Conservation (phyloP, 2,113 vertebrate species). For the Forbesichthys agassizii region DNA sequence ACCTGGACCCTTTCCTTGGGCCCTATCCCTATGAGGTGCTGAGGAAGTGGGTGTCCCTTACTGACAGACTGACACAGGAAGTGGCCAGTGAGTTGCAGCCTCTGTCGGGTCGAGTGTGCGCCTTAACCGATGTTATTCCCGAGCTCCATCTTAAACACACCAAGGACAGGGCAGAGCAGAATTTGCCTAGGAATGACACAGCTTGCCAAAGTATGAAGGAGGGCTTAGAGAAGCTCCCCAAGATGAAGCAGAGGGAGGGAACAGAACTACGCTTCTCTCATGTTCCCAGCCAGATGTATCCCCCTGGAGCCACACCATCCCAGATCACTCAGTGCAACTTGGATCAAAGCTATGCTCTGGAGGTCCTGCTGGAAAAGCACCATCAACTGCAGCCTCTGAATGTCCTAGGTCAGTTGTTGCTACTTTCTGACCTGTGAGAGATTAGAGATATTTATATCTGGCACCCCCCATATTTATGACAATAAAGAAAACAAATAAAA, state of each 20-base stretch:
- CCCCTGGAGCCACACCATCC: conserved; percentile 85
- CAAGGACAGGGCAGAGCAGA: conserved; percentile 81
- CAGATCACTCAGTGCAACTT: conserved; percentile 92
- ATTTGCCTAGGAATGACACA: conserved; percentile 78
- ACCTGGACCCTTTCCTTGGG: conserved; percentile 86
- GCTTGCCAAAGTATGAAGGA: conserved; percentile 90
- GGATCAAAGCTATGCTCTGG: conserved; percentile 90
- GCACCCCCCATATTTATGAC: too few species aligned
- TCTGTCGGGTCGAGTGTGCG: conserved; percentile 82
- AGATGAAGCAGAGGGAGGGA: conserved; percentile 85
- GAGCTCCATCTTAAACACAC: conserved; percentile 79
- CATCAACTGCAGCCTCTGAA: conserved; percentile 79
- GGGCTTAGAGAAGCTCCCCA: conserved; percentile 87
- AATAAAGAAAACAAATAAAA: too few species aligned
- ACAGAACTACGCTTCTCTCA: conserved; percentile 89
- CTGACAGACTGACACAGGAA: conserved; percentile 80
- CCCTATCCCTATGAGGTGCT: conserved; percentile 89
- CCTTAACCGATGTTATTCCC: conserved; percentile 89
- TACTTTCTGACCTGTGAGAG: not conserved
- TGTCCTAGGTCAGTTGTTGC: conserved; percentile 81
- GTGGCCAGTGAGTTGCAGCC: conserved; percentile 81
- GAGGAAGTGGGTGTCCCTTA: conserved; percentile 92
- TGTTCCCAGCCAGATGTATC: conserved; percentile 86
- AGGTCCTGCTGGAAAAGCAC: conserved; percentile 78
- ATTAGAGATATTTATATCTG: not conserved